Conservation (phyloP, 1,140 invertebrate genomes). For the Eumaeus atala region DNA sequence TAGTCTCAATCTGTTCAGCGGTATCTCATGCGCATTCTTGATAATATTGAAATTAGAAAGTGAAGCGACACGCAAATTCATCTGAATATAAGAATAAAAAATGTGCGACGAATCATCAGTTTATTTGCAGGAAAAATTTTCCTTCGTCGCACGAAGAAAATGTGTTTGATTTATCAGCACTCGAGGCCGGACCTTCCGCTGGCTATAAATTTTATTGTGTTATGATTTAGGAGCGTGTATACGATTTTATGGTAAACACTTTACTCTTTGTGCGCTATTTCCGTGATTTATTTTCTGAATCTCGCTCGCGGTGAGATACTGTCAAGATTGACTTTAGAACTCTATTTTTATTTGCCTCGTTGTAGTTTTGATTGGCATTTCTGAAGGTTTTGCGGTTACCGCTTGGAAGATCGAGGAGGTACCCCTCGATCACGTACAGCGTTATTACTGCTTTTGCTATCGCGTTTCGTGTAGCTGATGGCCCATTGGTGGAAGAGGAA, state of each 20-base stretch:
- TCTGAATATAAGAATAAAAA: constrained; percentile 47
- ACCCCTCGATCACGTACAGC: constrained; percentile 2
- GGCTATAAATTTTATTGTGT: constrained; percentile 72
- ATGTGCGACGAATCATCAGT: constrained; percentile 41
- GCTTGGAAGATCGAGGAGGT: no score
- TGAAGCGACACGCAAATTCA: constrained; percentile 23
- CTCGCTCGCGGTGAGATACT: constrained; percentile 32
- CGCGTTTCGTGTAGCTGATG: constrained; percentile 6
- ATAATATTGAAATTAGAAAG: no score
- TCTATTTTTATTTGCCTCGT: background rate
- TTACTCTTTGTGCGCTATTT: constrained; percentile 56
- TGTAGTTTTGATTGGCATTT: background rate
- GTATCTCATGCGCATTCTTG: no score
- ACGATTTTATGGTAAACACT: constrained; percentile 72
- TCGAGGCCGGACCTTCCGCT: constrained; percentile 69
- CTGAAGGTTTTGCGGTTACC: constrained; percentile 5
- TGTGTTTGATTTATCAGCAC: constrained; percentile 70
- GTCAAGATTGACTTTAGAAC: constrained; percentile 32
- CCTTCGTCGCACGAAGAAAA: constrained; percentile 64
- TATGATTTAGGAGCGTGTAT: constrained; percentile 67
- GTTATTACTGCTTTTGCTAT: background rate
- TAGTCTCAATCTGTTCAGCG: no score
- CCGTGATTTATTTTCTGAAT: constrained; percentile 44
- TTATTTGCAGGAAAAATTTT: constrained; percentile 63
- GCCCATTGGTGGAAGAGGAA: constrained; percentile 3